Base-by-base conservation (phyloP, 2,797 vertebrate genomes). In the Ciconia nigra region DNA sequence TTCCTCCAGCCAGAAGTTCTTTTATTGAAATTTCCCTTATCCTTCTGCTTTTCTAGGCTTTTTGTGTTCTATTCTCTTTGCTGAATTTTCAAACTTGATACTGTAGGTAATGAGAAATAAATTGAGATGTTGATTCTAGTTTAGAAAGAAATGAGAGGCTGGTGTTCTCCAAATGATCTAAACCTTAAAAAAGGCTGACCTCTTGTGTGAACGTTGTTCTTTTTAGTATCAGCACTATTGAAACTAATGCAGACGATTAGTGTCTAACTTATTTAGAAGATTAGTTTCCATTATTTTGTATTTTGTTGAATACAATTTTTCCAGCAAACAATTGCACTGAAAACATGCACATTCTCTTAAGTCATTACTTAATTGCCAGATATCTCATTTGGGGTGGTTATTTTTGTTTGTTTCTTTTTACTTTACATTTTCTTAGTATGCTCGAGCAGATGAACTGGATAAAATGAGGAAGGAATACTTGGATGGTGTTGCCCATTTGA, bases 381-480 rank as follows among this genome's bases (percentile, higher is more conserved):
- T 61, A 41, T 28, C 11, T 84, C 28, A 65, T 78, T 78, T 69
- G 15, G 4, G 1, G 4, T 76, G 6, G 13, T 58, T 24, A 0
- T 37, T 17, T 62, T 44, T 35, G 2, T 35, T 26, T 73, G 1
- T 55, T n/a, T 77, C 17, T 28, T 87, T 92, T 57, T 66, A 8
- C 37, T 87, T 73, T 94, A 57, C 18, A 19, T 78, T 70, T 85
- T 93, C 37, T 16, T 93, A 99, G 99, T 99, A 99, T 90, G 99
- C 99, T 83, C 98, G 99, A 96, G 99, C 99, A 46, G 99, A 99
- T 72, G 99, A 99, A 96, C 94, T 99, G 79, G 99, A 99, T 96
- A 99, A 99, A 95, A 97, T 99, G 96, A 99, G 94, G 94, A 99
- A 99, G 47, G 99, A 99, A 77, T 99, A 99, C 83, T 97, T 98